Evolutionary conservation across 2,113 vertebrate genomes (phyloP).

Genomic region (Herpetotheres cachinnans): DNA sequence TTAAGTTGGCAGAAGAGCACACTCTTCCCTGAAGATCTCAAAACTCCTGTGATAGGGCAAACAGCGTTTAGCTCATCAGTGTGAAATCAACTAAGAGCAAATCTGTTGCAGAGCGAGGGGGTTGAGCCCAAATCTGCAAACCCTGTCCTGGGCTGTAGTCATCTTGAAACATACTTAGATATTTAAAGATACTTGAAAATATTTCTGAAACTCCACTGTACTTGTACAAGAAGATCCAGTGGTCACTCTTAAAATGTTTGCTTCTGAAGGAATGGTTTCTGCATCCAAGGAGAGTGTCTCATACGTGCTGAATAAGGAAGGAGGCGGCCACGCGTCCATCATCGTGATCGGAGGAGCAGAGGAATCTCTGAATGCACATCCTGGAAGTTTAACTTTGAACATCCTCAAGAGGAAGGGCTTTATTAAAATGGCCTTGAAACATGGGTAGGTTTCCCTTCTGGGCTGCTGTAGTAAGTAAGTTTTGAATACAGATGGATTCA

Average conservation of each 20-base stretch:
- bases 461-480: not conserved
- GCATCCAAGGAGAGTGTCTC: conserved; percentile 74
- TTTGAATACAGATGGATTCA: not conserved
- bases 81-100: not conserved
- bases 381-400: conserved; percentile 70
- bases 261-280: conserved; percentile 71
- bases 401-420: conserved; percentile 77
- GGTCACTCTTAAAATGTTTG: not conserved
- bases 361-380: conserved; percentile 73
- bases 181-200: not conserved
- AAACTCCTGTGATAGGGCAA: not conserved
- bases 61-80: not conserved
- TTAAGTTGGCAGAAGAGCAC: not conserved
- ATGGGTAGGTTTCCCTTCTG: conserved; percentile 65
- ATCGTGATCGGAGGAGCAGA: conserved; percentile 77
- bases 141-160: not conserved
- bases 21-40: not conserved
- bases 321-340: conserved; percentile 69
- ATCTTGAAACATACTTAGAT: not conserved
- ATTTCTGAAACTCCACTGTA: not conserved
- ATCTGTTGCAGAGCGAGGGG: not conserved
- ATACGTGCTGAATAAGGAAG: conserved; percentile 62
- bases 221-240: not conserved
- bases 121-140: not conserved
- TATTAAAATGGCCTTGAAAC: conserved; percentile 76